These are phyloP conservation scores for Rhagonycha lutea DNA, from an alignment of 2,888 invertebrate species.

Conservation along the genomic window DNA sequence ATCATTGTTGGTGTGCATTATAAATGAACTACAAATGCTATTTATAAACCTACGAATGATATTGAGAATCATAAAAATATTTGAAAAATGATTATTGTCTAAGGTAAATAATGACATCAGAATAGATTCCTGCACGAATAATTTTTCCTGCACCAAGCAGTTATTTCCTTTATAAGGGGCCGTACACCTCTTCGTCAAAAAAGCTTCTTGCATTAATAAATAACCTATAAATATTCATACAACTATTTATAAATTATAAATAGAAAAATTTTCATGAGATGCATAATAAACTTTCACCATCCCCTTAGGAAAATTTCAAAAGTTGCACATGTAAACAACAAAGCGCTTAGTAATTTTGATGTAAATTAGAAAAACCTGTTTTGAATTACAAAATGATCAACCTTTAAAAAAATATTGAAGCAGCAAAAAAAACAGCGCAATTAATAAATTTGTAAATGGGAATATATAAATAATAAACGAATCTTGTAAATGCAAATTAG, in stretches of 20 bases:
- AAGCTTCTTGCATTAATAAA: constrained; percentile 6
- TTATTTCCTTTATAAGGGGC: constrained; percentile 7
- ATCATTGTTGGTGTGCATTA: constrained; percentile 33
- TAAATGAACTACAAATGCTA: constrained; percentile 29
- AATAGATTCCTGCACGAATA: constrained; percentile 22
- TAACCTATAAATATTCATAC: constrained; percentile 19
- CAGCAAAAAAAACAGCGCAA: background rate
- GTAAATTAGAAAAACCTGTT: background rate
- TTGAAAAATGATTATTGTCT: constrained; percentile 27
- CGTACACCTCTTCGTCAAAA: constrained; percentile 11
- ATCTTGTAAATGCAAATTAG: background rate
- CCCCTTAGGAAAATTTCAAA: background rate
- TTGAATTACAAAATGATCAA: background rate
- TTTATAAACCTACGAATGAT: constrained; percentile 24
- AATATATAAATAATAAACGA: background rate
- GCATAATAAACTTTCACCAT: background rate
- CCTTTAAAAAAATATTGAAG: background rate
- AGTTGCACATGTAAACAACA: background rate
- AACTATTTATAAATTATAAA: constrained; percentile 16
- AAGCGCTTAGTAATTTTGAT: background rate
- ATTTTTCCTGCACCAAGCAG: constrained; percentile 5
- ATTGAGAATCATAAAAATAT: constrained; percentile 18
- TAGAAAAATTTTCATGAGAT: background rate
- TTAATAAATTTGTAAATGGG: background rate
- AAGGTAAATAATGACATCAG: constrained; percentile 25